Percentiles rank a stretch among this genome's conserved stretches.
phyloP scores from a whole-genome alignment of 2,888 invertebrate species.

The Eupithecia inturbata region DNA sequence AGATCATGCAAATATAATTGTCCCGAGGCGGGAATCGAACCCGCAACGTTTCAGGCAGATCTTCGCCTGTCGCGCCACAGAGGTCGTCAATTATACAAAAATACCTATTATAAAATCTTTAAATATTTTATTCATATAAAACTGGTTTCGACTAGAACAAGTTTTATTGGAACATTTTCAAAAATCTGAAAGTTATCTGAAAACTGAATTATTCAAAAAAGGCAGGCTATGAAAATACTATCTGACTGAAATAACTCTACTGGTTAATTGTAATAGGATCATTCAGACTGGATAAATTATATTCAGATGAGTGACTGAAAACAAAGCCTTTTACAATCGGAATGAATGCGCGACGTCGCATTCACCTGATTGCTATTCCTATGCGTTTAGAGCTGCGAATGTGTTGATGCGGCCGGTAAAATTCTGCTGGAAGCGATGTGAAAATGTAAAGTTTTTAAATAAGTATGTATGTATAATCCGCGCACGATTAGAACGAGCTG shows the following conservation, averaged over 20 bases:
- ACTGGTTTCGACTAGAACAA: not conserved
- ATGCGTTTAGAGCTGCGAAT: constrained; percentile 18
- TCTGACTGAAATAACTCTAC: not conserved
- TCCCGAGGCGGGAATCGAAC: too few species aligned
- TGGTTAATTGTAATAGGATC: not conserved
- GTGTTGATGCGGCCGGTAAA: not conserved
- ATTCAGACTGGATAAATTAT: constrained; percentile 31
- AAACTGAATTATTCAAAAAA: not conserved
- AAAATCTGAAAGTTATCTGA: not conserved
- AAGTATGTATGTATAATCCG: not conserved
- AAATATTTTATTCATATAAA: not conserved
- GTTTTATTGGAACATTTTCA: not conserved
- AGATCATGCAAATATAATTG: too few species aligned
- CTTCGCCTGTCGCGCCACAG: too few species aligned
- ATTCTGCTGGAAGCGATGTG: not conserved
- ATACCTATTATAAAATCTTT: not conserved
- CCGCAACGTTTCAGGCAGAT: too few species aligned
- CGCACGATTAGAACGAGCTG: too few species aligned
- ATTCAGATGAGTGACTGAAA: constrained; percentile 36
- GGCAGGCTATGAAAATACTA: not conserved
- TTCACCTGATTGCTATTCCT: constrained; percentile 32
- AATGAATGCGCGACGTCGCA: constrained; percentile 29
- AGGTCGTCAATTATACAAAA: too few species aligned
- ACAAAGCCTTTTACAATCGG: constrained; percentile 36
- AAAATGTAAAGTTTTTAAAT: not conserved